Conservation (phyloP, 2,797 vertebrate species). For the Macroramphosus scolopax region DNA sequence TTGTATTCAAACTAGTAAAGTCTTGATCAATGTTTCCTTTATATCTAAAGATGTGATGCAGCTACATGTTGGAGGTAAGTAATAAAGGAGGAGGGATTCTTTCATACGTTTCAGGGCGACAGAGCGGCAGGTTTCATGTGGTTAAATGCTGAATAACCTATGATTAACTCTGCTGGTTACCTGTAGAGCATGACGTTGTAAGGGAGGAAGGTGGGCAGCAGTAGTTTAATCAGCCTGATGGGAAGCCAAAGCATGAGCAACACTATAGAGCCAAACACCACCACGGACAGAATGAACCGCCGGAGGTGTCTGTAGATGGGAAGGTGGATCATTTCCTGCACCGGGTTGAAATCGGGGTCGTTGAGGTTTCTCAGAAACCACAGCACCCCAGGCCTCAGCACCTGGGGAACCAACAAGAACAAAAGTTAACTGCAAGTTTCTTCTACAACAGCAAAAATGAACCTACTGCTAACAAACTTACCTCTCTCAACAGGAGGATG, state of each 20-base stretch:
- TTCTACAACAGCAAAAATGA: not conserved
- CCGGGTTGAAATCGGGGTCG: constrained; percentile 98
- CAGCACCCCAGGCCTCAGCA: constrained; percentile 94
- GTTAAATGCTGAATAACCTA: no score
- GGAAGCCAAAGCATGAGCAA: constrained; percentile 99
- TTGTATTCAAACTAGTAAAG: no score
- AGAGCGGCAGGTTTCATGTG: no score
- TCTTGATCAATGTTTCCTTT: no score
- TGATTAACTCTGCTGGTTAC: no score
- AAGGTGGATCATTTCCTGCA: constrained; percentile 99
- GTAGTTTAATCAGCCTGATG: constrained; percentile 93
- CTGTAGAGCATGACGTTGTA: constrained; percentile 99
- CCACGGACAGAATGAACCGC: constrained; percentile 97
- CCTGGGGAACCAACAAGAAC: constrained; percentile 68
- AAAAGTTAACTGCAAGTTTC: not conserved
- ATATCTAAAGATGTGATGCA: no score
- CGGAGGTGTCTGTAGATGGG: constrained; percentile 98
- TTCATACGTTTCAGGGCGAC: no score
- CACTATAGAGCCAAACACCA: constrained; percentile 98
- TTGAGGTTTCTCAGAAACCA: constrained; percentile 99
- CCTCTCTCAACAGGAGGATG: constrained; percentile 96
- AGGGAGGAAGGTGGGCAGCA: constrained; percentile 92
- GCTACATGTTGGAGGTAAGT: no score
- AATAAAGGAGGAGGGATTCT: no score
- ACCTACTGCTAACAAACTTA: constrained; percentile 38